These are phyloP conservation scores for Pollimyrus isidori DNA, from an alignment of 2,113 vertebrate genomes.

Conservation along the genomic window DNA sequence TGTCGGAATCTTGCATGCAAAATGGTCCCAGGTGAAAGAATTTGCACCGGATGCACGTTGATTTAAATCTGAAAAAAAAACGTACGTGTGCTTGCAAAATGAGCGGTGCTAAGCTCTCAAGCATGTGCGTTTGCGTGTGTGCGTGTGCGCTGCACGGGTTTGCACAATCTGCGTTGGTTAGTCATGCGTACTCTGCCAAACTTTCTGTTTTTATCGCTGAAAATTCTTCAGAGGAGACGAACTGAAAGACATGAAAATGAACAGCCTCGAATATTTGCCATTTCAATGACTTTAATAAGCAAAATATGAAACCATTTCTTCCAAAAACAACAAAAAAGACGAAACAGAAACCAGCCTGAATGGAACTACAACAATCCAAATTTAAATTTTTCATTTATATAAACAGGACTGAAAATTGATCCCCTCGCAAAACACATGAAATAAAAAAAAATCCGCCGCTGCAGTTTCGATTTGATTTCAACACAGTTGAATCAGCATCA, in stretches of 20 bases:
- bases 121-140: not conserved
- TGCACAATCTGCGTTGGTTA: not conserved
- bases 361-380: conserved; percentile 97
- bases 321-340: conserved; percentile 74
- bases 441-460: conserved; percentile 83
- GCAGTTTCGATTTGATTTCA: conserved; percentile 93
- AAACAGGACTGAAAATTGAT: conserved; percentile 99
- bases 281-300: conserved; percentile 99
- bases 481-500: conserved; percentile 97
- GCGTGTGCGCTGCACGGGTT: not conserved
- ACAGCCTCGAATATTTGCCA: conserved; percentile 74
- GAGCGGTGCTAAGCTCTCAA: not conserved
- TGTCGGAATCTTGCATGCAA: not conserved
- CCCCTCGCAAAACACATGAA: conserved; percentile 91
- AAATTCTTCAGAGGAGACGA: conserved; percentile 15
- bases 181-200: not conserved
- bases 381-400: conserved; percentile 91
- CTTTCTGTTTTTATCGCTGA: not conserved
- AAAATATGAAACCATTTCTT: conserved; percentile 99
- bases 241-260: conserved; percentile 34
- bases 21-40: not conserved
- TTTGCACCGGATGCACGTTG: not conserved
- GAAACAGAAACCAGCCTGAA: conserved; percentile 99
- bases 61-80: not conserved
- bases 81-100: not conserved